A percentile compares a stretch with the other conserved stretches of the same genome.
Conservation (phyloP, 2,888 invertebrate species). For the Luperina testacea region DNA sequence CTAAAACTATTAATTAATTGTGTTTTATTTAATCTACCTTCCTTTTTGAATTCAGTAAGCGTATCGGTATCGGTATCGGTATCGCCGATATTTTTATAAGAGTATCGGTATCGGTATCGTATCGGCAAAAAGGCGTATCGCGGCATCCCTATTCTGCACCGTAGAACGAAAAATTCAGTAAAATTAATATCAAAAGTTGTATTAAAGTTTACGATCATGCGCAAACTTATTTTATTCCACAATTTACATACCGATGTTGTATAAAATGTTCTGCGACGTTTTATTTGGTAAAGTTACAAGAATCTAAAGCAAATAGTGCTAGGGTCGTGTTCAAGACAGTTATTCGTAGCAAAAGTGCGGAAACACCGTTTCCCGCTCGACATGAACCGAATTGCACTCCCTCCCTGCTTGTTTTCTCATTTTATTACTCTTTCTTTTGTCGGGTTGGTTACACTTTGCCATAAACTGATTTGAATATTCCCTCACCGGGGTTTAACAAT, state of each 20-base stretch:
- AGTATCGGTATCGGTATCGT: too few relatives aligned
- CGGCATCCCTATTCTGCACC: slow-evolving; percentile 38
- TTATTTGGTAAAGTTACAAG: slow-evolving; percentile 61
- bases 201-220: slow-evolving; percentile 31
- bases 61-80: too few relatives aligned
- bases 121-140: too few relatives aligned
- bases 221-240: slow-evolving; percentile 16
- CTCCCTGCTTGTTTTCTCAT: slow-evolving; percentile 70
- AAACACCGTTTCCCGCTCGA: slow-evolving; percentile 73
- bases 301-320: slow-evolving; percentile 68
- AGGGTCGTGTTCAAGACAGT: slow-evolving; percentile 73
- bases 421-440: slow-evolving; percentile 72
- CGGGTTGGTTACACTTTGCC: slow-evolving; percentile 64
- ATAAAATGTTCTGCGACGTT: slow-evolving; percentile 35
- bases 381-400: slow-evolving; percentile 74
- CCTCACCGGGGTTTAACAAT: slow-evolving; percentile 61
- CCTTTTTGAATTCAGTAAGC: too few relatives aligned
- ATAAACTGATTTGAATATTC: slow-evolving; percentile 69
- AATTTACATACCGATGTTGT: slow-evolving; percentile 44
- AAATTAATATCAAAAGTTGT: slow-evolving; percentile 20
- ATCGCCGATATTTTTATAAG: too few relatives aligned
- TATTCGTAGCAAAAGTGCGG: slow-evolving; percentile 74
- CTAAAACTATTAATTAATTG: too few relatives aligned
- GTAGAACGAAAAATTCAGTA: slow-evolving; percentile 3
- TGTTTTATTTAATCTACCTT: too few relatives aligned